Conservation (phyloP, 2,888 invertebrate species). For the Eutolmus rufibarbis region DNA sequence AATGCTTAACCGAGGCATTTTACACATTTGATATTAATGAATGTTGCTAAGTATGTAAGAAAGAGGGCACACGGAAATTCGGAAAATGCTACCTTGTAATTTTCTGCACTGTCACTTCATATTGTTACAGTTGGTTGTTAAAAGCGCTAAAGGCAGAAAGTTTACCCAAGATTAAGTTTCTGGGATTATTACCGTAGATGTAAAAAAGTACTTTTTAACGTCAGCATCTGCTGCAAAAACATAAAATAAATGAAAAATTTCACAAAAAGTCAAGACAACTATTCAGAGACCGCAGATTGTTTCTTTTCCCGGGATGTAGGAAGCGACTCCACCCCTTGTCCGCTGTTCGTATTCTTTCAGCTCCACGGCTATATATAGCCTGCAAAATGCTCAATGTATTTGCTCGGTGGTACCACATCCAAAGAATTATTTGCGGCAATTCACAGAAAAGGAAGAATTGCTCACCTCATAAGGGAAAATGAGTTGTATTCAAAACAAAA, state of each 20-base stretch:
- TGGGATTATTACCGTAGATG: neutral
- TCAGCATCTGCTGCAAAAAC: neutral
- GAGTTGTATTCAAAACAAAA: slow-evolving; percentile 17
- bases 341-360: neutral
- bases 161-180: neutral
- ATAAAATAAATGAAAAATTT: neutral
- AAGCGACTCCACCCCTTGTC: neutral
- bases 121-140: neutral
- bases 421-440: slow-evolving; percentile 16
- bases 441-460: slow-evolving; percentile 30
- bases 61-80: too few species aligned
- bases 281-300: neutral
- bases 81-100: neutral
- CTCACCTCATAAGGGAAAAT: slow-evolving; percentile 38
- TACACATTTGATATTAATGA: too few species aligned
- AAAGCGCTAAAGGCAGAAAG: neutral
- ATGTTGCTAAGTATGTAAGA: too few species aligned
- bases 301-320: neutral
- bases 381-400: neutral
- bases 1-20: too few species aligned
- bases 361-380: neutral
- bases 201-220: neutral
- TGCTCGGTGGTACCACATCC: neutral
- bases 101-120: neutral
- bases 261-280: neutral